Base-by-base conservation (phyloP, 2,888 invertebrate species). In the Melanostoma scalare region DNA sequence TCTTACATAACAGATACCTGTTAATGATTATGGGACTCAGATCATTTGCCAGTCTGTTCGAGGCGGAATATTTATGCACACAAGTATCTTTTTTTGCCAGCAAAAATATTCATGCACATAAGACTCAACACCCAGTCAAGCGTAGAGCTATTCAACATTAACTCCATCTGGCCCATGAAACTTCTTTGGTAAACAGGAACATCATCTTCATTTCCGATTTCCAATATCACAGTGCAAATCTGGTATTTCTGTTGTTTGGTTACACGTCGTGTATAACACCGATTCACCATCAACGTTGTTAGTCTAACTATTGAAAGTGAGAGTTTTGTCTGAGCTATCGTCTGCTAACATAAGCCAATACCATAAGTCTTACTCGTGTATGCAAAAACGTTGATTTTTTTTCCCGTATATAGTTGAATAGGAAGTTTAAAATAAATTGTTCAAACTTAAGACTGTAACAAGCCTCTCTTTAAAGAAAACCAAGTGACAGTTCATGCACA, bases 1-100 rank as follows among this genome's bases (percentile, higher is more conserved):
- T 69, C 69, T 80, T 82, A 74, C 78, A 60, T 82, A 82, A 82
- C 53, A 69, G 71, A 48, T 52, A 56, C 65, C 53, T 35, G 46
- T 69, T 48, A 52, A 72, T 76, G 60, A 60, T 65, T 75, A 67
- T 73, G 10, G 65, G 10, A 48, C 48, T 20, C 30, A 20, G 40
- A 20, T 60, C 33, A 31, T 67, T 77, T 55, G 38, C 44, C n/a
- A 56, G 44, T 31, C 50, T 52, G 36, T 56, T 40, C 68, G 33
- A 8, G 10, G 33, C 6, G 5, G 8, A 42, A 6, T 56, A 40
- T 68, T 61, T 42, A 31, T 67, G 3, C 40, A 42, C 46, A 61
- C 20, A 35, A 3, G 6, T 52, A 10, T 9, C 3, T 50, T 35
- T 35, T 20, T 20, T 20, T 40, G 31, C 33, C 55, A 71, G 31